A percentile compares a stretch with the other conserved stretches of the same genome.
Conservation (phyloP, 2,888 invertebrate species). For the Cinara cedri region DNA sequence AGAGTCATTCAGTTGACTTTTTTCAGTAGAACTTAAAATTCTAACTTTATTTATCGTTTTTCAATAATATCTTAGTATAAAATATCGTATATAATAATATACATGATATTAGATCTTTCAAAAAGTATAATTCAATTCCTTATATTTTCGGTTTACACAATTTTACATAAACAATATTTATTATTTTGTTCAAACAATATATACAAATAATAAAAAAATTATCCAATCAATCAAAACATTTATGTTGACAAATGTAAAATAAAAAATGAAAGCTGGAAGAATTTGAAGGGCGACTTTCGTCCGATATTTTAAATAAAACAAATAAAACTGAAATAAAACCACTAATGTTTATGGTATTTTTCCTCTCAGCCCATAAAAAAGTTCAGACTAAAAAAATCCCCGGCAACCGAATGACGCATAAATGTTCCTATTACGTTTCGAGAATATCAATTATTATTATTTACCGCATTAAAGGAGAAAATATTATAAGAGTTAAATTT, state of each 20-base stretch:
- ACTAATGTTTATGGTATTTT: slow-evolving; percentile 23
- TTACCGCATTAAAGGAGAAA: slow-evolving; percentile 14
- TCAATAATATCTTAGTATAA: too few relatives aligned
- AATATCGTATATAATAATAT: too few relatives aligned
- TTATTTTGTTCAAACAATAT: background rate
- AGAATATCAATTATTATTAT: slow-evolving; percentile 46
- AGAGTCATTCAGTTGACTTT: background rate
- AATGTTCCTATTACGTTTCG: slow-evolving; percentile 40
- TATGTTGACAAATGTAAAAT: background rate
- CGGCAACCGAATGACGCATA: slow-evolving; percentile 19
- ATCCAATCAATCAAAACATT: slow-evolving; percentile 27
- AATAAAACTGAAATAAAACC: slow-evolving; percentile 37
- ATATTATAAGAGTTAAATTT: slow-evolving; percentile 4
- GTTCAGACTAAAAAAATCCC: background rate
- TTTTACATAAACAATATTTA: background rate
- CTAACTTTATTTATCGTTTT: too few relatives aligned
- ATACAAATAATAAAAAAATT: background rate
- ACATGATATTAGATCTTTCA: background rate
- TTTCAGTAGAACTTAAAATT: too few relatives aligned
- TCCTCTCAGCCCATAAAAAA: background rate
- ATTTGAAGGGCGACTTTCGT: slow-evolving; percentile 1
- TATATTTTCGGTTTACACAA: background rate
- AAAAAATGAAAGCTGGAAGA: background rate
- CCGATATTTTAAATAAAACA: slow-evolving; percentile 32
- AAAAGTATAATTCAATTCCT: too few relatives aligned